Conservation (phyloP, 2,113 vertebrate genomes). For the Tachysurus fulvidraco region DNA sequence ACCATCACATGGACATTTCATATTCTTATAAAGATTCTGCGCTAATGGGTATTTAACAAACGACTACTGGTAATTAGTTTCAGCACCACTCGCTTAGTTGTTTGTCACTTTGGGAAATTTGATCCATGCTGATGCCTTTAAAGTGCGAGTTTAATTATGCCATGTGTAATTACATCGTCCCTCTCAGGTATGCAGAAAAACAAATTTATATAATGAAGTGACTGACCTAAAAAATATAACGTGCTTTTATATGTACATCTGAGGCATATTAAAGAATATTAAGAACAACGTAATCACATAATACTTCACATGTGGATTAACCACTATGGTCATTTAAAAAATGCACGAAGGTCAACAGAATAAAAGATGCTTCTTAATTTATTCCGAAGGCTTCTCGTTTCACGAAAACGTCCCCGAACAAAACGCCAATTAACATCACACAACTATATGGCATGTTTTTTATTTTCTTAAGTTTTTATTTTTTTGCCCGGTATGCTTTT, state of each 20-base stretch:
- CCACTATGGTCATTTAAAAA: neutral
- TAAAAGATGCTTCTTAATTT: neutral
- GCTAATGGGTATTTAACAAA: constrained; percentile 21
- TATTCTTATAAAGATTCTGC: constrained; percentile 8
- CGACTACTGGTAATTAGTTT: constrained; percentile 43
- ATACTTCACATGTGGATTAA: neutral
- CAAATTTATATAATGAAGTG: constrained; percentile 52
- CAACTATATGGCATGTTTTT: neutral
- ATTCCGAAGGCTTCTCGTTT: neutral
- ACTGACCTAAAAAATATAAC: constrained; percentile 54
- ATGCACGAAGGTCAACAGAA: neutral
- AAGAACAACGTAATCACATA: constrained; percentile 43
- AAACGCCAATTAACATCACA: neutral
- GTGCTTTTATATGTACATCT: constrained; percentile 6
- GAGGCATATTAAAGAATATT: constrained; percentile 42
- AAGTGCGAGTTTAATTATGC: constrained; percentile 59
- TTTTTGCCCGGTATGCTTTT: neutral
- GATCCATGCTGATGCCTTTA: constrained; percentile 60
- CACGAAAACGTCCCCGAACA: neutral
- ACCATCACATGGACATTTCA: constrained; percentile 4
- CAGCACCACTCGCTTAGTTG: constrained; percentile 63
- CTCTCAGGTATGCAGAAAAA: constrained; percentile 44
- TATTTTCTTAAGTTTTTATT: neutral
- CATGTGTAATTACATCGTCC: constrained; percentile 52
- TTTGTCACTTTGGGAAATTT: constrained; percentile 64